These are phyloP conservation scores for Mayetiola destructor DNA, from an alignment of 2,888 invertebrate species.

Conservation along the genomic window DNA sequence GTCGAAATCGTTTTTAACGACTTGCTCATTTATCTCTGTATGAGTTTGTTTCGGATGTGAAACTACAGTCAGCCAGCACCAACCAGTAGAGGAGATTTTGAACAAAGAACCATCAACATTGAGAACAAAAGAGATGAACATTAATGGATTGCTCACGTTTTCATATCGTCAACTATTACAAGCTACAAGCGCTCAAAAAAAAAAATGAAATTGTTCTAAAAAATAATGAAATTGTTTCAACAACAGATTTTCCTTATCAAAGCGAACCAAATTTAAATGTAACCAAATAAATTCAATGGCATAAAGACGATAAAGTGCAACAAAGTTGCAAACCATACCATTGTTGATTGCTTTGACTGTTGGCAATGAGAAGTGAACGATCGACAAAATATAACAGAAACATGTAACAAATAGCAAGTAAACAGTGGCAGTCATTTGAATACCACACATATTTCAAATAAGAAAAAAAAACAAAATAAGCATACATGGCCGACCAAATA, in stretches of 20 bases:
- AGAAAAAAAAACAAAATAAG: background rate
- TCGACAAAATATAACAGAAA: background rate
- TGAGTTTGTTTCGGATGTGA: constrained; percentile 4
- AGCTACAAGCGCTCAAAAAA: no score
- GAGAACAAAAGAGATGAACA: background rate
- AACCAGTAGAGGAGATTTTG: background rate
- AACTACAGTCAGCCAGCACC: background rate
- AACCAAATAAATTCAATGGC: no score
- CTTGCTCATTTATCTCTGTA: constrained; percentile 7
- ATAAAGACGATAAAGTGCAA: no score
- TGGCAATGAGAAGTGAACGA: background rate
- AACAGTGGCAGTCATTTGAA: background rate
- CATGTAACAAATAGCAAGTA: background rate
- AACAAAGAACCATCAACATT: background rate
- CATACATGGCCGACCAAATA: background rate
- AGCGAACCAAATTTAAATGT: no score
- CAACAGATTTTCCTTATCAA: no score
- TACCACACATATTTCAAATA: background rate
- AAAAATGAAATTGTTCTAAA: no score
- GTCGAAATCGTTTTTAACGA: constrained; percentile 3
- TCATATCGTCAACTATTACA: background rate
- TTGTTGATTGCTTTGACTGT: no score
- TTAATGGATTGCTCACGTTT: background rate
- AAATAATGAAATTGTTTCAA: no score
- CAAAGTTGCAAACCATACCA: no score